Conservation (phyloP, 1,140 invertebrate species). For the Agraylea sexmaculata region DNA sequence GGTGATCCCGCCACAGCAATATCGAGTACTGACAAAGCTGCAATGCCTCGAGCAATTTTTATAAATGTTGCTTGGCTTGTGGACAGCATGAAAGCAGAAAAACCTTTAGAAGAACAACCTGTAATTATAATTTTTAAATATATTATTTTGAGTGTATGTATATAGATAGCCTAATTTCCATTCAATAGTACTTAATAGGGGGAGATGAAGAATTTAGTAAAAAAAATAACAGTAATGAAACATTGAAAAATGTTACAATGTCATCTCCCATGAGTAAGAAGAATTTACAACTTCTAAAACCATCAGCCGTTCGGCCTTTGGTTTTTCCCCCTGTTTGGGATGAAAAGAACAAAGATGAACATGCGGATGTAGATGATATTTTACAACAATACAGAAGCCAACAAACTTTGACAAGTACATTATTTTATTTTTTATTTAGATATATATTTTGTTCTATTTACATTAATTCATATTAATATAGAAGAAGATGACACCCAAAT, state of each 20-base stretch:
- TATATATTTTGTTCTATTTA: not conserved
- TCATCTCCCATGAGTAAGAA: conserved; percentile 35
- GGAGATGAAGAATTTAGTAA: conserved; percentile 54
- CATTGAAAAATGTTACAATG: conserved; percentile 20
- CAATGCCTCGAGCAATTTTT: conserved; percentile 45
- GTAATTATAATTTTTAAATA: conserved; percentile 1
- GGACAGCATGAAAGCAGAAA: conserved; percentile 52
- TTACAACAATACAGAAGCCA: conserved; percentile 33
- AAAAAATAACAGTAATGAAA: conserved; percentile 24
- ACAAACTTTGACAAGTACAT: conserved; percentile 13
- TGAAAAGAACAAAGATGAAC: conserved; percentile 18
- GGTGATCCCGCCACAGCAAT: conserved; percentile 39
- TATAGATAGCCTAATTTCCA: no score
- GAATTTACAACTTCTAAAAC: conserved; percentile 30
- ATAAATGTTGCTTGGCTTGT: conserved; percentile 62
- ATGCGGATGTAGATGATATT: conserved; percentile 25
- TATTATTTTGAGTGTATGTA: no score
- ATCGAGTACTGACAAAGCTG: not conserved
- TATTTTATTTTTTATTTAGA: not conserved
- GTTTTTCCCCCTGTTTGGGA: conserved; percentile 27
- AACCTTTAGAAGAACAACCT: conserved; percentile 44
- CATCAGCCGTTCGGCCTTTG: conserved; percentile 19
- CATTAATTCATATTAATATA: not conserved
- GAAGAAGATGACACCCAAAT: no score
- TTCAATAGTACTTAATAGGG: conserved; percentile 25